Evolutionary conservation across 1,140 invertebrate species (phyloP).

Genomic region (Dolichoris vasculosae): DNA sequence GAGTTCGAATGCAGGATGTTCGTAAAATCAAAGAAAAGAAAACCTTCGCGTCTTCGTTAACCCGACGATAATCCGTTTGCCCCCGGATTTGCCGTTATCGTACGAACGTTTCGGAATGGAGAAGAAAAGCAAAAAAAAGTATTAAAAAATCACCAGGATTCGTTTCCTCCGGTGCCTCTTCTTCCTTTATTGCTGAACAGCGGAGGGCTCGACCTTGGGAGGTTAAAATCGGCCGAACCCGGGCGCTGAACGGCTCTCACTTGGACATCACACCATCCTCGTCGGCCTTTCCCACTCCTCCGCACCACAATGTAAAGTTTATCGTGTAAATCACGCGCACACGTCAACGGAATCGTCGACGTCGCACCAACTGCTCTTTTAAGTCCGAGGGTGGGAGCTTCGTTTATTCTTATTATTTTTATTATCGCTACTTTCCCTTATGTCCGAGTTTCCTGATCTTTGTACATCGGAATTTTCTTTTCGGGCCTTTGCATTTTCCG

Average conservation of each 20-base stretch:
- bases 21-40: not conserved
- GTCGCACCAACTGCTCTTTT: not conserved
- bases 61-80: not conserved
- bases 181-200: not conserved
- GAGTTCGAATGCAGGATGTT: not conserved
- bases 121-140: not conserved
- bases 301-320: not conserved
- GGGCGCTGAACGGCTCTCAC: not conserved
- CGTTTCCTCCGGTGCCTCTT: conserved; percentile 15
- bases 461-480: not conserved
- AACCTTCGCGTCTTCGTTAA: not conserved
- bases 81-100: not conserved
- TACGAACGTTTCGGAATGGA: not conserved
- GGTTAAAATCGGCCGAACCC: conserved; percentile 20
- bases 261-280: conserved; percentile 1
- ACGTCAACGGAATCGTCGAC: not conserved
- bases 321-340: not conserved
- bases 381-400: not conserved
- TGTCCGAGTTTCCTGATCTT: not conserved
- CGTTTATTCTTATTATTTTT: too few relatives aligned
- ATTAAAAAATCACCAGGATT: conserved; percentile 41
- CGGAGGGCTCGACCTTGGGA: conserved; percentile 19
- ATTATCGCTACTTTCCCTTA: not conserved
- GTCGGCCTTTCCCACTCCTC: not conserved
- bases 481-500: not conserved